A percentile compares a stretch with the other conserved stretches of the same genome.
Conservation (phyloP, 30 jellyfish, hydroid and myxozoan genomes). For the Chrysaora quinquecirrha region DNA sequence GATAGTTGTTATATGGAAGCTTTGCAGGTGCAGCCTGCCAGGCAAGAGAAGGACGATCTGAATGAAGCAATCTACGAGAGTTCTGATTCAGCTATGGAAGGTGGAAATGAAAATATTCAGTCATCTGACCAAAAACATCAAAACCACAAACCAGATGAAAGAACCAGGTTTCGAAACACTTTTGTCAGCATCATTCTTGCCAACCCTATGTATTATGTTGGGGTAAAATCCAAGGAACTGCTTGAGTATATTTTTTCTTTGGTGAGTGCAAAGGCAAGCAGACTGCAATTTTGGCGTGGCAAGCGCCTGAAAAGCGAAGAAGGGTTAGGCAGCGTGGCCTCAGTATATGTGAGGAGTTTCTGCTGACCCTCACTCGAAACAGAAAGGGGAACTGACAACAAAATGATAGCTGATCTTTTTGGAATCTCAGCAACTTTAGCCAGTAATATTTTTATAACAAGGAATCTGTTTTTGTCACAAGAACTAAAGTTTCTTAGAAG, state of each 20-base stretch:
- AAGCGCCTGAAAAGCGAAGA: background rate
- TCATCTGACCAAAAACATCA: constrained; percentile 20
- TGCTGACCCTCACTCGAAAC: constrained; percentile 9
- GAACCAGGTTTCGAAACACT: too few species aligned
- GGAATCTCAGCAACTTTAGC: background rate
- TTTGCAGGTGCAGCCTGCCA: too few species aligned
- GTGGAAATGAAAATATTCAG: background rate
- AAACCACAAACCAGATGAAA: background rate
- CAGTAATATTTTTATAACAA: constrained; percentile 12
- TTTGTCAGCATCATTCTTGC: constrained; percentile 4
- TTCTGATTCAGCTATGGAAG: background rate
- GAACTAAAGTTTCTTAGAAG: constrained; percentile 4
- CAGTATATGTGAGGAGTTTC: constrained; percentile 30
- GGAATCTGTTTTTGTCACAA: constrained; percentile 27
- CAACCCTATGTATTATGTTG: constrained; percentile 18
- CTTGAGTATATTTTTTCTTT: constrained; percentile 4
- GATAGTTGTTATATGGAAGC: constrained; percentile 11
- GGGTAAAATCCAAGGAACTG: constrained; percentile 19
- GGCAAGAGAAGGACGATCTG: too few species aligned
- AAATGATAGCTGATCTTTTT: constrained; percentile 34
- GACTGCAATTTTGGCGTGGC: background rate
- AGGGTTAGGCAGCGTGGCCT: background rate
- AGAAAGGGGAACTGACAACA: constrained; percentile 24
- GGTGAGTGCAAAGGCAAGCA: constrained; percentile 12
- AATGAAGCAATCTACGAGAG: too few species aligned